phyloP scores from a whole-genome alignment of 2,797 vertebrate species.

The Pseudomugil tenellus region DNA sequence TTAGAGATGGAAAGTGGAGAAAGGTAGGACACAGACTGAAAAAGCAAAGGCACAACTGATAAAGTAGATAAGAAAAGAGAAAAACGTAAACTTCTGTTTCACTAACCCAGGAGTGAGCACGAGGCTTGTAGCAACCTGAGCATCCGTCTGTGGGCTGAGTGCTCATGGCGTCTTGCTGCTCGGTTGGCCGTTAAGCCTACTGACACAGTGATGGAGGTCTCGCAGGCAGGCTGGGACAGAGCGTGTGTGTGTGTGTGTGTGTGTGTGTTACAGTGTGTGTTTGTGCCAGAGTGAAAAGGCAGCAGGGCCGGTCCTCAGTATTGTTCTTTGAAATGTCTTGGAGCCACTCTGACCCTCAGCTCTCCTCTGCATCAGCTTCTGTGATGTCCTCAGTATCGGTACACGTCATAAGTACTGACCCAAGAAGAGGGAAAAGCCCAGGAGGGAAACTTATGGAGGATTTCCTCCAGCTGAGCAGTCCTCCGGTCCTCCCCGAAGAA shows the following conservation, averaged over 20 bases:
- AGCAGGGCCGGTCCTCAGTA: conserved; percentile 28
- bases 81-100: conserved; percentile 31
- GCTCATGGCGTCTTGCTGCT: conserved; percentile 44
- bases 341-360: conserved; percentile 12
- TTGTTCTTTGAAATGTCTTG: conserved; percentile 24
- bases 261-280: conserved; percentile 46
- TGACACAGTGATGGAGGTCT: conserved; percentile 78
- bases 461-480: conserved; percentile 83
- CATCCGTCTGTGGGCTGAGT: conserved; percentile 6
- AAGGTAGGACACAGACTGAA: conserved; percentile 14
- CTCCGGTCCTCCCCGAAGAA: conserved; percentile 88
- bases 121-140: conserved; percentile 25
- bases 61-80: conserved; percentile 33
- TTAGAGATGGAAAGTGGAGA: conserved; percentile 2
- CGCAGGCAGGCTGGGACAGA: conserved; percentile 54
- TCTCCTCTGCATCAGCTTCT: conserved; percentile 68
- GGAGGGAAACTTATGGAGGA: conserved; percentile 86
- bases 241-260: conserved; percentile 19
- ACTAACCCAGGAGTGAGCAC: conserved; percentile 43
- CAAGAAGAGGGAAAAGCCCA: conserved; percentile 93
- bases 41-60: conserved; percentile 70
- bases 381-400: conserved; percentile 83
- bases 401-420: conserved; percentile 94
- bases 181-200: conserved; percentile 57
- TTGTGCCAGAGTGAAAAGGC: conserved; percentile 52